Conservation (phyloP, 1,140 invertebrate species). For the Atta cephalotes region DNA sequence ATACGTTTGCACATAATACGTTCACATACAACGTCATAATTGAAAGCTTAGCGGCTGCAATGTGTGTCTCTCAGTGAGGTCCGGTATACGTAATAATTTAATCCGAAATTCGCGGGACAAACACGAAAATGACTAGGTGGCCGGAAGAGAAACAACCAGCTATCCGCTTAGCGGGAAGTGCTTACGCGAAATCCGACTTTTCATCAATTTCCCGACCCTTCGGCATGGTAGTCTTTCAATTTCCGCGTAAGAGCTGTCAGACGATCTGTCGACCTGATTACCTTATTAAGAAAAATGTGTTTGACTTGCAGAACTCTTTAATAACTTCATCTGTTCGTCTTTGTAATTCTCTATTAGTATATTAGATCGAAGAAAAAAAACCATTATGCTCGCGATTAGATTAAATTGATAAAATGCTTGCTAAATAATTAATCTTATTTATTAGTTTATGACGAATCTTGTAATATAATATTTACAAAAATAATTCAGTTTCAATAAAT, state of each 20-base stretch:
- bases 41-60: conserved; percentile 74
- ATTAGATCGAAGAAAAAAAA: background rate
- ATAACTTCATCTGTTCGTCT: background rate
- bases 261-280: conserved; percentile 38
- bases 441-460: background rate
- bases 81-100: conserved; percentile 73
- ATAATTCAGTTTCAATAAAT: background rate
- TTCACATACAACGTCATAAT: conserved; percentile 71
- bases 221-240: conserved; percentile 3
- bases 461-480: background rate
- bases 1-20: conserved; percentile 35
- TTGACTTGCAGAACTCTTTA: background rate
- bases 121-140: conserved; percentile 66
- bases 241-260: background rate
- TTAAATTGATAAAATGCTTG: background rate
- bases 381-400: background rate
- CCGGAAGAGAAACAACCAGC: conserved; percentile 42
- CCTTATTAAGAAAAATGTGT: conserved; percentile 19
- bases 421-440: conserved; percentile 8
- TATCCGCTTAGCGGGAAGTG: conserved; percentile 70
- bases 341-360: conserved; percentile 4
- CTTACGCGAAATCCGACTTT: conserved; percentile 74
- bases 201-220: conserved; percentile 74
- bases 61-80: conserved; percentile 46
- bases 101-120: conserved; percentile 64